These are phyloP conservation scores for Smittia aterrima DNA, from an alignment of 2,888 invertebrate species.

Conservation along the genomic window DNA sequence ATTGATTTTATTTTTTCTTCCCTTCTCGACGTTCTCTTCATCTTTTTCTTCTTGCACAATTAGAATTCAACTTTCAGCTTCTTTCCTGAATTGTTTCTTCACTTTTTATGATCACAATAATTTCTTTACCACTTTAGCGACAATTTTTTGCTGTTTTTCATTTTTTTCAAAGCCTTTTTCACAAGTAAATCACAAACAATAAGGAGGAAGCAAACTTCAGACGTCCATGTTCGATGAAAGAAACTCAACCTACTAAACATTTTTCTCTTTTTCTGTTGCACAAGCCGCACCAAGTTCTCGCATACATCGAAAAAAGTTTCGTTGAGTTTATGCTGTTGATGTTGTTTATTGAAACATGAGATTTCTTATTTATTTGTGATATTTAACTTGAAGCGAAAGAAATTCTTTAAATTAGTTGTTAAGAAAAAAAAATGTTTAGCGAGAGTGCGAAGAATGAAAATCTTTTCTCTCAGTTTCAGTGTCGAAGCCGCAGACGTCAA, in stretches of 20 bases:
- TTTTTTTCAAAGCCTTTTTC: slow-evolving; percentile 23
- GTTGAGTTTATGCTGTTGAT: too few relatives aligned
- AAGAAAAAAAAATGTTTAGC: too few relatives aligned
- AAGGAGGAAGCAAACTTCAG: not conserved
- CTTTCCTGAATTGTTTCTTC: not conserved
- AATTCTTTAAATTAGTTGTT: too few relatives aligned
- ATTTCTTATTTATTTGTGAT: too few relatives aligned
- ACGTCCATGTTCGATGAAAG: slow-evolving; percentile 26
- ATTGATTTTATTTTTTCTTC: slow-evolving; percentile 5
- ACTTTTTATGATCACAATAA: not conserved
- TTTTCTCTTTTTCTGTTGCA: too few relatives aligned
- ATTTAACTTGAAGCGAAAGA: too few relatives aligned
- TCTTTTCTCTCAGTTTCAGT: too few relatives aligned
- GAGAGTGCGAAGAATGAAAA: too few relatives aligned
- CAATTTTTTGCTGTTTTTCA: not conserved
- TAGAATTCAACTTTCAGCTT: not conserved
- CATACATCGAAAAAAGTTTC: too few relatives aligned
- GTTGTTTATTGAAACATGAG: too few relatives aligned
- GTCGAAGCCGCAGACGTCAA: not conserved
- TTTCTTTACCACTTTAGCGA: not conserved
- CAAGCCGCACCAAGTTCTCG: too few relatives aligned
- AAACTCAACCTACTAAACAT: slow-evolving; percentile 1
- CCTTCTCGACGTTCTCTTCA: not conserved
- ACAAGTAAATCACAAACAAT: slow-evolving; percentile 26
- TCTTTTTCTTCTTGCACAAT: not conserved